Evolutionary conservation across 2,113 vertebrate genomes (phyloP), one percentile per base, ranked within the genome.

Genomic region (Larimichthys polyactis): DNA sequence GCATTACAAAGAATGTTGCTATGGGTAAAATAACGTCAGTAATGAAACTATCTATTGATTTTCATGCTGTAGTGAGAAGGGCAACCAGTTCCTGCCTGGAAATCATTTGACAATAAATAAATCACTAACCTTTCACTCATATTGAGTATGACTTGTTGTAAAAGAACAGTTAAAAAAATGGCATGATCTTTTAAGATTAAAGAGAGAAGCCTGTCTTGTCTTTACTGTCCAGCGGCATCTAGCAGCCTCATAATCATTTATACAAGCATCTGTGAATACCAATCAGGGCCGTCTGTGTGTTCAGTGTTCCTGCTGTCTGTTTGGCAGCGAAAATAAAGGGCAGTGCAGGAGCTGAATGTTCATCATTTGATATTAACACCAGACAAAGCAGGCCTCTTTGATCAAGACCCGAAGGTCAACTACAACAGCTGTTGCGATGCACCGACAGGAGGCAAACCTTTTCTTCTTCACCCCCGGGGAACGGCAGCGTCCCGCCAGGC

Each of bases 391-490:
- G 80, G 57, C 43, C 83, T 84, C 91, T 94, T 92, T 94, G 93
- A 95, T 95, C 91, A 84, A 63, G 88, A 89, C 78, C 67, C 32
- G 89, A 91, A 94, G 94, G 93, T 94, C 94, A 92, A 91, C 46
- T 14, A n/a, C 36, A 92, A 77, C 91, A 93, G 88, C 92, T 93
- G 93, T 71, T 86, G 65, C 19, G 40, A 83, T 22, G 58, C 27
- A 68, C 58, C 40, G 16, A 86, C 54, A 65, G 71, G 79, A 84
- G 55, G 46, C 57, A 9, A 69, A 76, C 57, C 87, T 88, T 83
- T 83, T 81, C 83, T 81, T 86, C 83, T 49, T 73, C 80, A 12
- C 65, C 77, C 76, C 49, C 5, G 10, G 63, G 76, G 76, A 63
- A n/a, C 5, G 5, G 24, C 27, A 11, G 83, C 73, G 58, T 78